Evolutionary conservation across 2,797 vertebrate genomes (phyloP), one percentile per base, ranked within the genome.

Genomic region (Myotis findleyi): DNA sequence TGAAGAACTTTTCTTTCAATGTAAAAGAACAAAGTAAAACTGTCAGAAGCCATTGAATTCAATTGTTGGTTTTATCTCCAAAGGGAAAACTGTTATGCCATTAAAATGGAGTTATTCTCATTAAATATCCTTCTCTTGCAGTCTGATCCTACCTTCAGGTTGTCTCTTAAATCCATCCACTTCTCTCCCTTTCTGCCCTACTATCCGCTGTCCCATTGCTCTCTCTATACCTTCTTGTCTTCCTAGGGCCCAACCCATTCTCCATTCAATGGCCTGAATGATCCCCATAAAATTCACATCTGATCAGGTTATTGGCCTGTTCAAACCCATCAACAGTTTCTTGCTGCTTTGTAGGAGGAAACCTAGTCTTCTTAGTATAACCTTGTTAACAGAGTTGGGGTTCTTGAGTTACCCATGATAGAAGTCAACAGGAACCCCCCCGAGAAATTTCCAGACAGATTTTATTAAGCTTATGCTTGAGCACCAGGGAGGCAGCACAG

Each of bases 61-160:
- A 86, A 44, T 2, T 6, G 44, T 16, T 23, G 47, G 62, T 57
- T 89, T 92, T 96, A 96, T 88, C 79, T 95, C 82, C 88, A 93
- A 95, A 97, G 96, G 93, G 81, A 98, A 97, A 97, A 76, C 87
- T 93, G 71, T 92, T 90, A 88, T 2, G 23, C 71, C 62, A n/a
- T 80, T 89, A 96, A 77, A 21, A 93, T 36, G 84, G 66, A 53
- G 73, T 0, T 77, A 84, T 47, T 96, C 82, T 92, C 95, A 64
- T 93, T 88, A 96, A 95, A 92, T 75, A 51, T 59, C 80, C 83
- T 97, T 77, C 73, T 64, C 36, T 27, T 76, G 2, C 0, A 9
- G 68, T 38, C 51, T 36, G 75, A 38, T 33, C 27, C 68, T 20
- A 25, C 41, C 49, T 75, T 55, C 8, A 7, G 38, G n/a, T 49